Conservation (phyloP, 2,113 vertebrate species). For the Poeciliopsis turrubarensis region DNA sequence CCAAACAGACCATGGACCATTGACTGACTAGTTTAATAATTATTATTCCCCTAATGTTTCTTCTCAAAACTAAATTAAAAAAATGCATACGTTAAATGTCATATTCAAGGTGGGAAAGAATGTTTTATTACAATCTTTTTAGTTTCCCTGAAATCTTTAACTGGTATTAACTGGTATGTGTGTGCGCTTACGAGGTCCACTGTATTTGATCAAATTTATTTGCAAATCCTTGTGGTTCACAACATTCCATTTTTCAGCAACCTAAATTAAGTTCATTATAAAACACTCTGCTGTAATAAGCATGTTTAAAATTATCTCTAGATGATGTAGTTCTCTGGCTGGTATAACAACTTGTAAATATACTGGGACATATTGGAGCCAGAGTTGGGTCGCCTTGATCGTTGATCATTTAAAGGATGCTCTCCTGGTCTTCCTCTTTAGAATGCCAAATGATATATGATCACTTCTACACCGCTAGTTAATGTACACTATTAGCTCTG, state of each 20-base stretch:
- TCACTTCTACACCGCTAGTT: slow-evolving; percentile 68
- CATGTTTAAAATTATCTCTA: slow-evolving; percentile 23
- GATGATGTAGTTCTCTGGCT: slow-evolving; percentile 19
- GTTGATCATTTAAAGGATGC: slow-evolving; percentile 77
- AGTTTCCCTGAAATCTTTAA: not conserved
- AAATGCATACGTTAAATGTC: not conserved
- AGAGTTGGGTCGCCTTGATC: slow-evolving; percentile 65
- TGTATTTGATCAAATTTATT: not conserved
- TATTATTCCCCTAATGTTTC: too few relatives aligned
- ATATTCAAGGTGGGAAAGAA: not conserved
- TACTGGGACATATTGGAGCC: slow-evolving; percentile 59
- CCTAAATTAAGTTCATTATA: slow-evolving; percentile 11
- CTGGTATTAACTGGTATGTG: not conserved
- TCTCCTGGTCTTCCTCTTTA: slow-evolving; percentile 61
- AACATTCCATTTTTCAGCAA: not conserved
- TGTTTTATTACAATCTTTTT: not conserved
- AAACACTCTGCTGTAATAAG: slow-evolving; percentile 23
- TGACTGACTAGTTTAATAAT: too few relatives aligned
- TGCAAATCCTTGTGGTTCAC: slow-evolving; percentile 5
- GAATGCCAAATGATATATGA: slow-evolving; percentile 74
- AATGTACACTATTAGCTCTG: slow-evolving; percentile 79
- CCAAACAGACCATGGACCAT: too few relatives aligned
- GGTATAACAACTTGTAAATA: slow-evolving; percentile 20
- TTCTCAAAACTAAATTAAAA: too few relatives aligned
- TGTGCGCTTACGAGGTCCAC: not conserved